Evolutionary conservation across 2,888 invertebrate genomes (phyloP).

Genomic region (Schizaphis graminum): DNA sequence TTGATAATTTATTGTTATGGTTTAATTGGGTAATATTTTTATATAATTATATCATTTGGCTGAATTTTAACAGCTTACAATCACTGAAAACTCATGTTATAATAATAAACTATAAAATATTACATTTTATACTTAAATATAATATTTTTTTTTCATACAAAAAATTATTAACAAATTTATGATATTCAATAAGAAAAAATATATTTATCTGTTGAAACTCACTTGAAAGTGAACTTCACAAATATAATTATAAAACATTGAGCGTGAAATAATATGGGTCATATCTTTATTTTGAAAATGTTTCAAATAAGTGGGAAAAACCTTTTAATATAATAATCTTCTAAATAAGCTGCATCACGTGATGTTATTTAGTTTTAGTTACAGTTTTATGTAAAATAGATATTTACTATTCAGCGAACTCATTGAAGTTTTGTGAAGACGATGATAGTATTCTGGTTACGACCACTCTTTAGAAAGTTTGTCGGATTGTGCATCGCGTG

Average conservation of each 20-base stretch:
- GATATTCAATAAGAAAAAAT: neutral
- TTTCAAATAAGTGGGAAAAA: neutral
- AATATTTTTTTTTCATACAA: neutral
- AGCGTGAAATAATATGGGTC: neutral
- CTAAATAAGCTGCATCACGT: neutral
- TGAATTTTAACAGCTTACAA: neutral
- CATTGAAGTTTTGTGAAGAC: constrained; percentile 9
- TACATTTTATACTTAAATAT: neutral
- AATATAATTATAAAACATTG: neutral
- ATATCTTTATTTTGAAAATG: neutral
- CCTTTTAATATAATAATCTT: constrained; percentile 19
- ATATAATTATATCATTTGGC: neutral
- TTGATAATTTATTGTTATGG: neutral
- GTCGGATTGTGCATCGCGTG: neutral
- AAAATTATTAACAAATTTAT: neutral
- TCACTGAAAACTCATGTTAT: neutral
- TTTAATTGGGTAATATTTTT: neutral
- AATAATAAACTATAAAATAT: neutral
- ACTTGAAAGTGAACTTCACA: neutral
- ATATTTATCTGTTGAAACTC: neutral
- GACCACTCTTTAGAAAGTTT: neutral
- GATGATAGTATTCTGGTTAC: neutral
- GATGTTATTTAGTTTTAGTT: constrained; percentile 1
- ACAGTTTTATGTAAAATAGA: constrained; percentile 36
- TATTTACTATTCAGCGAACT: constrained; percentile 6